These are phyloP conservation scores for Entelurus aequoreus DNA, from an alignment of 2,113 vertebrate genomes.

Conservation along the genomic window DNA sequence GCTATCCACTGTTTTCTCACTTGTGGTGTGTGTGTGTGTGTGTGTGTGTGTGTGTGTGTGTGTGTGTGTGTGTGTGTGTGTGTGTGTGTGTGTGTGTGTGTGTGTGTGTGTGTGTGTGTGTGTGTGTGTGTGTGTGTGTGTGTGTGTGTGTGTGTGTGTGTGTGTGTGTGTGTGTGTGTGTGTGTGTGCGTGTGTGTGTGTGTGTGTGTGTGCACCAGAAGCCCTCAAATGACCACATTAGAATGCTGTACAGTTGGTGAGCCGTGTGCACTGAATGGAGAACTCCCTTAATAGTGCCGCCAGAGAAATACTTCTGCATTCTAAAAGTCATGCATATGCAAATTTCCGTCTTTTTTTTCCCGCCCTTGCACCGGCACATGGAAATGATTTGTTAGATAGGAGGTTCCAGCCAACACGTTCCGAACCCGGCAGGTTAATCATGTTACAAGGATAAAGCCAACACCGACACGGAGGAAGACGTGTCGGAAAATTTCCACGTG, in stretches of 20 bases:
- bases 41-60: no score
- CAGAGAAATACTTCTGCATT: background rate
- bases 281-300: conserved; percentile 4
- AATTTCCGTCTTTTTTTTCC: background rate
- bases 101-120: no score
- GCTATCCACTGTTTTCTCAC: no score
- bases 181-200: no score
- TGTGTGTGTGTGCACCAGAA: background rate
- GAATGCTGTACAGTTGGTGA: conserved; percentile 2
- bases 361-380: background rate
- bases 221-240: conserved; percentile 5
- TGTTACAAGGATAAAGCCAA: no score
- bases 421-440: background rate
- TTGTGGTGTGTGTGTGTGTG: background rate
- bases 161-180: no score
- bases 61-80: no score
- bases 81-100: no score
- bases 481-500: background rate
- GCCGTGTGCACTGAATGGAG: conserved; percentile 1
- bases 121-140: no score
- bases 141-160: no score
- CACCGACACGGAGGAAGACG: no score
- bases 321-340: conserved; percentile 2
- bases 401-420: background rate
- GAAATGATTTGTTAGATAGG: conserved; percentile 1